Evolutionary conservation across 1,140 invertebrate species (phyloP), one percentile per base, ranked within the genome.

Genomic region (Drosophila subobscura): DNA sequence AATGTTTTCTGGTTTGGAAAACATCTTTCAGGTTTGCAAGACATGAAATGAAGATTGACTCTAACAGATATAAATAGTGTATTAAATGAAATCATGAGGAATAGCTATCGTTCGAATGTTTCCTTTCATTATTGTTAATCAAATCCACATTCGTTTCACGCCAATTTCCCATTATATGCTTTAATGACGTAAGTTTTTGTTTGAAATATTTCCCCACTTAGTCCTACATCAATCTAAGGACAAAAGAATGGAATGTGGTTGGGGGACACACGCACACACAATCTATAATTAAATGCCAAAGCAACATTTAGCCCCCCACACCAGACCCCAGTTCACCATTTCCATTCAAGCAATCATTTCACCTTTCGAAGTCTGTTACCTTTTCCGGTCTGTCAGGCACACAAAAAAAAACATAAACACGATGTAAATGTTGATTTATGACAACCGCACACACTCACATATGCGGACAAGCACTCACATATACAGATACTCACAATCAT

Each of bases 391-490:
- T 73, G 55, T 60, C 50, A 51, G 61, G 25, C 56, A 29, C 51
- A 22, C 49, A 65, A 42, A 66, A 20, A 20, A 20, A 66, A 68
- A 68, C 58, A 76, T 65, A 59, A 81, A 73, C 58, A 73, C 78
- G 56, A 81, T 77, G 74, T 81, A 81, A 81, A 81, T 77, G 78
- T 81, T 81, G 78, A 83, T 83, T 81, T 83, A 83, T 83, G 75
- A 77, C 79, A 70, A 52, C 22, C 47, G 57, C 54, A 77, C 57
- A 54, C 57, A 75, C 27, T 49, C 59, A 60, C 33, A 54, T 23
- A 57, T 22, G 16, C 10, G n/a, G 42, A 14, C 42, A 37, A 0
- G 4, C 46, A 25, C 22, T 27, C 45, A 59, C 33, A 16, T 20
- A 49, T 27, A 51, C 16, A 40, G 23, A 27, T 37, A 53, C 45